phyloP scores from a whole-genome alignment of 2,797 vertebrate genomes.

The Acanthurus leucopareius region DNA sequence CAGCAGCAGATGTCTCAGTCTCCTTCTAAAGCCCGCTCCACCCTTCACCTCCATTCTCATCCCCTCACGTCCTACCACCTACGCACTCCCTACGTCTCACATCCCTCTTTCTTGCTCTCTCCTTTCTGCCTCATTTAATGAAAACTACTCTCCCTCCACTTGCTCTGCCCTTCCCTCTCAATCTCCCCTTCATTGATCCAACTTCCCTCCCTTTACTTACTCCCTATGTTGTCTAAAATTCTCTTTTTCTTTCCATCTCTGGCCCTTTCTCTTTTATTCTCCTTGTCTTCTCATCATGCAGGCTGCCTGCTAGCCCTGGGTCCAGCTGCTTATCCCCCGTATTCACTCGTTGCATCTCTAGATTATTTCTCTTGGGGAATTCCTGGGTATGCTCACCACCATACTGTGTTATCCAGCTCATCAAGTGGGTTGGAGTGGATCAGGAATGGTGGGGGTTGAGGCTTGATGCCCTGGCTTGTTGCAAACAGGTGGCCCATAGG shows the following conservation, averaged over 20 bases:
- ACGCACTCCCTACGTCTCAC: conserved; percentile 48
- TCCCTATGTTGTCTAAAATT: conserved; percentile 43
- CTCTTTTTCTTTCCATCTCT: conserved; percentile 43
- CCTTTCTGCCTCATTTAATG: conserved; percentile 61
- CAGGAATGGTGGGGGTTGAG: conserved; percentile 56
- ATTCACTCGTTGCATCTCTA: conserved; percentile 64
- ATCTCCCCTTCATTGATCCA: conserved; percentile 38
- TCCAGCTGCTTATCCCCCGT: conserved; percentile 61
- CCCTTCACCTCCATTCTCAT: conserved; percentile 42
- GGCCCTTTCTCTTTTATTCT: conserved; percentile 49
- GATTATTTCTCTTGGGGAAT: conserved; percentile 78
- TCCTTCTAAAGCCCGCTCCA: conserved; percentile 58
- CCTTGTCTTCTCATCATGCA: conserved; percentile 64
- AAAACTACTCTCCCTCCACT: conserved; percentile 44
- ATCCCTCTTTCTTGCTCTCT: conserved; percentile 39
- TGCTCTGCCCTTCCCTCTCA: conserved; percentile 30
- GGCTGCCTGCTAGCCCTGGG: conserved; percentile 67
- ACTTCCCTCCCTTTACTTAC: conserved; percentile 44
- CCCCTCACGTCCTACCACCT: conserved; percentile 46
- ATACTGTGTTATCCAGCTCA: conserved; percentile 74
- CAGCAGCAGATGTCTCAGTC: conserved; percentile 61
- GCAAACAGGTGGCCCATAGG: conserved; percentile 75
- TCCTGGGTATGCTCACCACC: conserved; percentile 60
- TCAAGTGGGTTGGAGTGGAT: conserved; percentile 75
- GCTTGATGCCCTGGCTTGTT: conserved; percentile 59